Evolutionary conservation across 64 coral and sea anemone genomes (phyloP), one percentile per base, ranked within the genome.

Genomic region (Stichodactyla helianthus): DNA sequence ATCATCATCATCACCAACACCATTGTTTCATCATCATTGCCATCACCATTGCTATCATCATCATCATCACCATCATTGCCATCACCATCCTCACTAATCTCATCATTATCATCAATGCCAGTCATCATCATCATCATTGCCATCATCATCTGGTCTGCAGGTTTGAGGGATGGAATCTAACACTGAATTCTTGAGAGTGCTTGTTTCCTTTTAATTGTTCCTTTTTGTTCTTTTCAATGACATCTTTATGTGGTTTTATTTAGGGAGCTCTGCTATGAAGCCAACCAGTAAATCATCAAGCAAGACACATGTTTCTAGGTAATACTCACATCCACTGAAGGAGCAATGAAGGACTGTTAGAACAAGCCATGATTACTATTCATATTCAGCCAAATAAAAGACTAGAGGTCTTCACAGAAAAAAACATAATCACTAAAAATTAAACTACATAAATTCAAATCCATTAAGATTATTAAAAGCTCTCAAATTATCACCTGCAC

Each of bases 401-500:
- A 58, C 55, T 15, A 58, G 2, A 58, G 55, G 2, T 11, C 55
- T 58, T 9, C 55, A 58, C 14, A 44, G 0, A 58, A 58, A 58
- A 58, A 0, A 58, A 11, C 55, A 58, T 6, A 58, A 58, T 58
- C 14, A 15, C 55, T 58, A 58, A 58, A 11, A 19, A 65, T 74
- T 74, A 74, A 74, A 74, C 9, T 4, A 18, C 14, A n/a, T 14
- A 74, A 74, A 74, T 35, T 23, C 68, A 74, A 25, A 31, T 31
- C 31, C 68, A 70, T 70, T 23, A 74, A 74, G 25, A 74, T 74
- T 74, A 27, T 74, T 74, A 74, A 74, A 31, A 74, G 68, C 68
- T 74, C 35, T 31, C 31, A 74, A 74, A 74, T 74, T 74, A 74
- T 74, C 23, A 74, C 68, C 68, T 74, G 68, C 68, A 74, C 68